Conservation (phyloP, 2,797 vertebrate species). For the Malacoraja senta region DNA sequence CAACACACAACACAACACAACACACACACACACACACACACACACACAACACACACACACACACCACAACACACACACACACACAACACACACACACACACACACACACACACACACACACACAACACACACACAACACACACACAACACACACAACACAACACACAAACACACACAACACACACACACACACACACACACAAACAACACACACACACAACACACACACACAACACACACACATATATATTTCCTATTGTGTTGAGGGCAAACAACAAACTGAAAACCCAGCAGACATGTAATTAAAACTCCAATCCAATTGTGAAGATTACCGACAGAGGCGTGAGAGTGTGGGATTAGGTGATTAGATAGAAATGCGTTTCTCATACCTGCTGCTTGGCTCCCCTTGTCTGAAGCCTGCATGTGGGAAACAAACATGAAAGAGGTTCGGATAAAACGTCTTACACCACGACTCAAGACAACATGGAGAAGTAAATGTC, state of each 20-base stretch:
- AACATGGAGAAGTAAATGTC: background rate
- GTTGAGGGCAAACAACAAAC: constrained; percentile 43
- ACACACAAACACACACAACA: too few species aligned
- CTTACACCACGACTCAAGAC: background rate
- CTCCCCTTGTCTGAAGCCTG: constrained; percentile 40
- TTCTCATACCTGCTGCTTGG: constrained; percentile 41
- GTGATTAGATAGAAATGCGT: constrained; percentile 42
- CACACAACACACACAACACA: too few species aligned
- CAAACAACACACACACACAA: background rate
- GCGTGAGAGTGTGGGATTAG: constrained; percentile 42
- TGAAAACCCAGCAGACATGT: constrained; percentile 50
- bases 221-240: too few species aligned
- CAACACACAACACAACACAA: too few species aligned
- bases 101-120: too few species aligned
- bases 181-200: too few species aligned
- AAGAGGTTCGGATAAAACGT: constrained; percentile 39
- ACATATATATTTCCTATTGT: constrained; percentile 27
- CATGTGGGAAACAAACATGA: constrained; percentile 39
- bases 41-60: too few species aligned
- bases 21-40: too few species aligned
- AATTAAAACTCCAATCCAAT: constrained; percentile 56
- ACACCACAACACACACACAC: too few species aligned
- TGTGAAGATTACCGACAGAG: constrained; percentile 49
- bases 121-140: too few species aligned
- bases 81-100: too few species aligned